Evolutionary conservation across 2,113 vertebrate genomes (phyloP), one percentile per base, ranked within the genome.

Genomic region (human): DNA sequence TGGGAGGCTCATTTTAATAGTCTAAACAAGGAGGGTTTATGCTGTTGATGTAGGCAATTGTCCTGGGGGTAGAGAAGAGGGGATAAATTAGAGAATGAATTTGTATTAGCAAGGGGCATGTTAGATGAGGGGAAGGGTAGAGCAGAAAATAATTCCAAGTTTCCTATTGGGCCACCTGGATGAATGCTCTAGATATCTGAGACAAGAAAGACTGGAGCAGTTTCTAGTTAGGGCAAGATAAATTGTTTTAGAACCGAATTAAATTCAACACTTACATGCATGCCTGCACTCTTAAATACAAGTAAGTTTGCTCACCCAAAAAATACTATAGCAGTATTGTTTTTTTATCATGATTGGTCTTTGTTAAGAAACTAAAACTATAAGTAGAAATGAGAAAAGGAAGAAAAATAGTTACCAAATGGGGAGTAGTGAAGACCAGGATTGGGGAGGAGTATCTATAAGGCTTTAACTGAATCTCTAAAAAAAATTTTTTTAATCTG

Each of bases 311-410:
- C 68, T 57, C 48, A 40, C 82, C 57, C 76, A 45, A 57, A 30
- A 30, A 57, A 81, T 27, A 20, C 61, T 78, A 18, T 16, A 4
- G 50, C 32, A 59, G 6, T 50, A 18, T 38, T 80, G 4, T 14
- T 81, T 35, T 57, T 57, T 87, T 9, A 72, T 40, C 13, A 45
- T 35, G 43, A 22, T 45, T 52, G 38, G 8, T 20, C 32, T 93
- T 82, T 48, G 48, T 61, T 72, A 88, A 75, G 16, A 93, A 92
- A 89, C 45, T 66, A 43, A 50, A 84, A 48, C 17, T 40, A 8
- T 64, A 82, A 84, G 27, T 22, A 38, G 45, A 59, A 79, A 52
- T 57, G 85, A 83, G 18, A 27, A 66, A 76, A 13, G 20, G 89
- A 52, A 57, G 18, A 75, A 22, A 57, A 64, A 7, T 13, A 64